A percentile compares a stretch with the other conserved stretches of the same genome.
phyloP scores from a whole-genome alignment of 2,113 vertebrate genomes.

The Dendropsophus ebraccatus region DNA sequence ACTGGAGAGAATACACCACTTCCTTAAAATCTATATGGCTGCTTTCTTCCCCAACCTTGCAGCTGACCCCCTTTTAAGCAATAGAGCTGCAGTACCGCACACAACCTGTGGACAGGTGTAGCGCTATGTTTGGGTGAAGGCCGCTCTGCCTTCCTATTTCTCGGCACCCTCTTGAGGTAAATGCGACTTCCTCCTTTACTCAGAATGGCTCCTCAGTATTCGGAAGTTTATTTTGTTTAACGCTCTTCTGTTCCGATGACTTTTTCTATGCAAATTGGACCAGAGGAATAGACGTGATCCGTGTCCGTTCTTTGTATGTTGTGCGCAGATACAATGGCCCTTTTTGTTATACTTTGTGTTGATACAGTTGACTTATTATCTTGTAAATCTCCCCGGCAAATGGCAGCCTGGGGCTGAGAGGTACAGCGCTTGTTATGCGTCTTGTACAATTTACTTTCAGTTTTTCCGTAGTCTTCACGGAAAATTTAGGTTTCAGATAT shows the following conservation, averaged over 20 bases:
- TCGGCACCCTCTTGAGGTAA: no score
- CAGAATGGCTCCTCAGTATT: background rate
- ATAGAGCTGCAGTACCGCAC: background rate
- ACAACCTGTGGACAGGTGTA: no score
- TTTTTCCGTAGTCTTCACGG: background rate
- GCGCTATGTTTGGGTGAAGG: background rate
- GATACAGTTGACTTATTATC: background rate
- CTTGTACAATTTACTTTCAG: background rate
- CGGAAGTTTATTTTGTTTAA: background rate
- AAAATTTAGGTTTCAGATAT: no score
- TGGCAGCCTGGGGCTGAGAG: background rate
- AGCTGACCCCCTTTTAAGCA: no score
- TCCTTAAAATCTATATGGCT: no score
- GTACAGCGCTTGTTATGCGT: background rate
- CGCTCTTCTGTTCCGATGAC: background rate
- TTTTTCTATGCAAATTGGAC: conserved; percentile 20
- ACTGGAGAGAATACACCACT: no score
- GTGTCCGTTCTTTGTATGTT: background rate
- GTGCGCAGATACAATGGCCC: background rate
- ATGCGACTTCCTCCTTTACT: no score
- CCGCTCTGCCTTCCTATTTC: no score
- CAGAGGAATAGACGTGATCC: background rate
- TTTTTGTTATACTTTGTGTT: background rate
- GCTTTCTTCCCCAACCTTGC: no score
- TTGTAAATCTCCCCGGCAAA: background rate